phyloP scores from a whole-genome alignment of 1,140 invertebrate genomes.

The Drosophila bocki region DNA sequence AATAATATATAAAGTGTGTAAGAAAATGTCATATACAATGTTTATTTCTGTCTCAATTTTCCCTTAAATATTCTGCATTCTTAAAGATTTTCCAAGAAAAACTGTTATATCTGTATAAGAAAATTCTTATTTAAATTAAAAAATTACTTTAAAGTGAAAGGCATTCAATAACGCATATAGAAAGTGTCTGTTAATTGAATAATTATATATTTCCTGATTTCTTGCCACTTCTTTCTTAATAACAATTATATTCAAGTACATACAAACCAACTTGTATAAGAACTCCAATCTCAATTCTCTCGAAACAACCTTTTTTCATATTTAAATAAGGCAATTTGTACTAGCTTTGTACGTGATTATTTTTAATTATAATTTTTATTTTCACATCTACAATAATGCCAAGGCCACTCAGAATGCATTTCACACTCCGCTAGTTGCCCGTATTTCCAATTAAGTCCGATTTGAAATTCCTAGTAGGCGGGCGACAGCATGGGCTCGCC shows the following conservation, averaged over 20 bases:
- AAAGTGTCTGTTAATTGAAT: not conserved
- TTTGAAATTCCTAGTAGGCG: slow-evolving; percentile 68
- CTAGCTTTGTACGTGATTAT: not conserved
- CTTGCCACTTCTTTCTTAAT: not conserved
- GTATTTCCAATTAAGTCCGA: slow-evolving; percentile 1
- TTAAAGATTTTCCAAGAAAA: not conserved
- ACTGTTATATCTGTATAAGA: not conserved
- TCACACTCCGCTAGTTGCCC: slow-evolving; percentile 18
- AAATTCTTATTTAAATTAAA: not conserved
- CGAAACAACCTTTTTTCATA: not conserved
- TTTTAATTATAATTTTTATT: slow-evolving; percentile 36
- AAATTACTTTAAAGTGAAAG: not conserved
- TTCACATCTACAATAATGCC: slow-evolving; percentile 33
- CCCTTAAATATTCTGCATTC: not conserved
- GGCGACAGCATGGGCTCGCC: slow-evolving; percentile 88
- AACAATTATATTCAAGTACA: not conserved
- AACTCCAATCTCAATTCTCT: slow-evolving; percentile 1
- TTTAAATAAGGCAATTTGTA: slow-evolving; percentile 9
- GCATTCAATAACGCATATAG: not conserved
- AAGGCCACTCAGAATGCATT: slow-evolving; percentile 27
- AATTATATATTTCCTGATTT: not conserved
- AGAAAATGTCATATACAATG: not conserved
- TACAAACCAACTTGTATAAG: not conserved
- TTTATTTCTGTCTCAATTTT: not conserved
- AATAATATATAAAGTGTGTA: not conserved